Evolutionary conservation across 2,113 vertebrate species (phyloP), one percentile per base, ranked within the genome.

Genomic region (Axis porcinus): DNA sequence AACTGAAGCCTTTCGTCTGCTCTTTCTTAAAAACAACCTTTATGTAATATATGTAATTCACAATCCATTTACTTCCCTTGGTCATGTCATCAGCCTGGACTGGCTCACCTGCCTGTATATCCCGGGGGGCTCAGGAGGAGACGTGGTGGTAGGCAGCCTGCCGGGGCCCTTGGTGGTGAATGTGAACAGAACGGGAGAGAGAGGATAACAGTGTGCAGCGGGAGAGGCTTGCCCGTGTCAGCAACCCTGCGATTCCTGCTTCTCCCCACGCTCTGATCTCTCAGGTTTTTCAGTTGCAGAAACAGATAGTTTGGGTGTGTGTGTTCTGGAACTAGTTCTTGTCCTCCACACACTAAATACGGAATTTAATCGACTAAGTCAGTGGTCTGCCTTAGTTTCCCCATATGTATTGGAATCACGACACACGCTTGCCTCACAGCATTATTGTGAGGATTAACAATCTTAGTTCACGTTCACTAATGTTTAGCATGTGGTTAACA

Each of bases 41-140:
- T 87, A 78, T 43, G n/a, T 62, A 87, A 96, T 95, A 25, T 88
- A 36, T 89, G 67, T 95, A 94, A 89, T 91, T 94, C 96, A 95
- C 40, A 47, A 19, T 33, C 62, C 88, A 81, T 70, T 95, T 43
- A 67, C n/a, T 78, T 83, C 6, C 64, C 25, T 27, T 50, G n/a
- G 52, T 91, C 15, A 40, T 43, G 91, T 89, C 79, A 82, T 50
- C 10, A 9, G 2, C 64, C 13, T 25, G 19, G 9, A 33, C 60
- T 84, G 28, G 28, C 54, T 93, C 15, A 0, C 50, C 23, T 9
- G 25, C 15, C 45, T 45, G 54, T 57, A 16, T 3, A 36, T 19
- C 50, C 67, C 3, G 11, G 11, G 8, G 23, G 14, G 25, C 50
- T 33, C 3, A 5, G 0, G 19, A 3, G 45, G 36, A 62, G 76